Evolutionary conservation across 2,113 vertebrate genomes (phyloP).

Genomic region (Turnix velox): DNA sequence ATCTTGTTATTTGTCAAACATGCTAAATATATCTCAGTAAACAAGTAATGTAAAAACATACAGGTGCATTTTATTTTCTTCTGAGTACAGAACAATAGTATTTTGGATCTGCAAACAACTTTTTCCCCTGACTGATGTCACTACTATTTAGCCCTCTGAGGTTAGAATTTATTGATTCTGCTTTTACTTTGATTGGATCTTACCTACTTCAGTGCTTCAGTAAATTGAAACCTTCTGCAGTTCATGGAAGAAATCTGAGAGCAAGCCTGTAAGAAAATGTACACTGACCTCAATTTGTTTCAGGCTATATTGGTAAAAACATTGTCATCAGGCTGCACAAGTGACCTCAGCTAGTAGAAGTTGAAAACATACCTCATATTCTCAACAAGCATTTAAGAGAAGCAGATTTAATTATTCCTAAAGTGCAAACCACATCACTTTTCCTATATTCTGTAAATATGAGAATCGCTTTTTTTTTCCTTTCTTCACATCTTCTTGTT

Average conservation of each 20-base stretch:
- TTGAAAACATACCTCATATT: conserved; percentile 44
- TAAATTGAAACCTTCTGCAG: conserved; percentile 79
- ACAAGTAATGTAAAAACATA: conserved; percentile 21
- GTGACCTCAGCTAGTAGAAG: conserved; percentile 42
- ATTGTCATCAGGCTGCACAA: conserved; percentile 58
- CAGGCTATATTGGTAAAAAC: conserved; percentile 67
- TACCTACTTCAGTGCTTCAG: conserved; percentile 73
- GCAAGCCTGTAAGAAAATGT: conserved; percentile 71
- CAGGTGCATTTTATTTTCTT: background rate
- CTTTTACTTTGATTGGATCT: conserved; percentile 79
- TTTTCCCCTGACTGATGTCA: conserved; percentile 62
- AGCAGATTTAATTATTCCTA: background rate
- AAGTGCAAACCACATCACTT: background rate
- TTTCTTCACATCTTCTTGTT: background rate
- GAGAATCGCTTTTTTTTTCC: background rate
- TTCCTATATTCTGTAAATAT: background rate
- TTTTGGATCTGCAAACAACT: conserved; percentile 57
- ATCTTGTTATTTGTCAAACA: background rate
- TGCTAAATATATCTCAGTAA: conserved; percentile 31
- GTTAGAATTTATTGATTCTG: conserved; percentile 76
- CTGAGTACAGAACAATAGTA: background rate
- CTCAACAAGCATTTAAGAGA: background rate
- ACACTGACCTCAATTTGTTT: conserved; percentile 77
- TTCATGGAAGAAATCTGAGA: conserved; percentile 73
- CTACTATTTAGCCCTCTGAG: conserved; percentile 67